Evolutionary conservation across 2,113 vertebrate genomes (phyloP).

Genomic region (Oncorhynchus tshawytscha): DNA sequence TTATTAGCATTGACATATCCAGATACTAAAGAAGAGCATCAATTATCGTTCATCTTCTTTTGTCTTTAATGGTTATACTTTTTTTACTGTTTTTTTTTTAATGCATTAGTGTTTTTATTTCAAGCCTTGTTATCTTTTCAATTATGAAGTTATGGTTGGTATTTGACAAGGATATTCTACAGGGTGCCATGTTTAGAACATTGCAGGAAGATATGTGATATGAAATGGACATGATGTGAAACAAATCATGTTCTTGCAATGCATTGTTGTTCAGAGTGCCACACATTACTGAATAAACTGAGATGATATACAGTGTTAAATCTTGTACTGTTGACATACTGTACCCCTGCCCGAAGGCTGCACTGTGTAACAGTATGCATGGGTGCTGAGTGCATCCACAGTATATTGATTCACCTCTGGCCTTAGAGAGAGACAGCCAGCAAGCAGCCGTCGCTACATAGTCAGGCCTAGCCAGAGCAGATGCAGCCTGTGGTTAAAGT

Average conservation of each 20-base stretch:
- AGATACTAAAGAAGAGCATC: background rate
- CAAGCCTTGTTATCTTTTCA: no score
- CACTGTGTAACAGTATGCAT: constrained; percentile 53
- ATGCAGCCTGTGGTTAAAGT: constrained; percentile 13
- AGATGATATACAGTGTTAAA: background rate
- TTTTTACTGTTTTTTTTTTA: no score
- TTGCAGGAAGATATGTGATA: no score
- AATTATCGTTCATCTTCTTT: background rate
- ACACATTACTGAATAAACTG: no score
- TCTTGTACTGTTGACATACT: no score
- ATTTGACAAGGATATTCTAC: background rate
- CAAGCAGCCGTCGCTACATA: constrained; percentile 59
- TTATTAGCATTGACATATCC: background rate
- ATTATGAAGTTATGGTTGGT: background rate
- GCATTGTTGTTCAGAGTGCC: no score
- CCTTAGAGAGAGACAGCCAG: constrained; percentile 57
- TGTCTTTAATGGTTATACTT: no score
- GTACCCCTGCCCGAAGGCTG: constrained; percentile 48
- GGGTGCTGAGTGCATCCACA: constrained; percentile 62
- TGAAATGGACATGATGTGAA: no score
- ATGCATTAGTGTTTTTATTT: no score
- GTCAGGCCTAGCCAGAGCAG: background rate
- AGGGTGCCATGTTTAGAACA: no score
- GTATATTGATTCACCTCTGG: constrained; percentile 65
- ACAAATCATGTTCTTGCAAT: no score